Evolutionary conservation across 2,113 vertebrate species (phyloP), one percentile per base, ranked within the genome.

Genomic region (Xyrauchen texanus): DNA sequence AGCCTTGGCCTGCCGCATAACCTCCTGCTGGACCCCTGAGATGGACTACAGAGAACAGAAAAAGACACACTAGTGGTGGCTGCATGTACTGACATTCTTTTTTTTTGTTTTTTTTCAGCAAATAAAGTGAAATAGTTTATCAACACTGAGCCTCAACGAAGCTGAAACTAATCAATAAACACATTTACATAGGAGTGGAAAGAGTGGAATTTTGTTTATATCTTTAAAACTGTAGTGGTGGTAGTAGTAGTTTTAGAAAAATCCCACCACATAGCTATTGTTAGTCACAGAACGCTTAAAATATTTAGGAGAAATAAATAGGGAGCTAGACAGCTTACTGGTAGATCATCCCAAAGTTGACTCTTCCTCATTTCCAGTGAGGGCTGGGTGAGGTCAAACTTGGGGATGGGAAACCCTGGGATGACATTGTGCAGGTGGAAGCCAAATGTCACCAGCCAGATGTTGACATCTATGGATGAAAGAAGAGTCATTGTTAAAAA

Each of bases 391-490:
- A 98, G 92, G 87, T 98, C 97, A 82, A 98, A 96, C 87, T 96
- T 97, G 0, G 98, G 98, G 81, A 98, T 96, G 10, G 95, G 96
- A 88, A 97, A 99, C 71, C 97, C 97, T 83, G 98, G 97, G 89
- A 99, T 99, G 11, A 96, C 96, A 9, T 99, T 99, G 91, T 99
- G 97, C 74, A 99, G 95, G 81, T 99, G 97, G 90, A 99, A 99
- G 61, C 98, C 98, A 0, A 99, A 99, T 0, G 97, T 99, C 87
- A 98, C 96, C 89, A 99, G 91, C 98, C 98, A 99, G 89, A 97
- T 99, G 91, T 99, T 99, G 84, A 99, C 90, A 93, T 99, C 98
- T 99, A 53, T 68, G 71, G 16, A 80, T 76, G 74, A 84, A 85
- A 53, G 68, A 84, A 80, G 87, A 88, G 77, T 76, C 5, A 64